phyloP scores from a whole-genome alignment of 1,140 invertebrate species.

The Myzus persicae region DNA sequence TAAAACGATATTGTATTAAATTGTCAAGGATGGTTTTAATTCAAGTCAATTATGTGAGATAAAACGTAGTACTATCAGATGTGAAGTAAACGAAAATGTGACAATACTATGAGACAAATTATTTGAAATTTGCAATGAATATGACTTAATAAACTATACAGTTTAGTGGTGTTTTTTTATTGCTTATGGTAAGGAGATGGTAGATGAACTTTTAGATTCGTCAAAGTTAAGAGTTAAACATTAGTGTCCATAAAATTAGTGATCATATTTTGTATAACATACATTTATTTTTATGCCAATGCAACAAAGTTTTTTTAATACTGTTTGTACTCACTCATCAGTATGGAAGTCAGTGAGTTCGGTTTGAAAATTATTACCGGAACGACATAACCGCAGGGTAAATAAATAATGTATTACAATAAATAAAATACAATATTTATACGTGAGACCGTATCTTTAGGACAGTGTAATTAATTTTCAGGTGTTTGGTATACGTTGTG shows the following conservation, averaged over 20 bases:
- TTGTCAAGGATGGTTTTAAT: not conserved
- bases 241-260: not conserved
- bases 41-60: not conserved
- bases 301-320: not conserved
- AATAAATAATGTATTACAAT: not conserved
- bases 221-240: not conserved
- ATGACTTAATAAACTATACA: not conserved
- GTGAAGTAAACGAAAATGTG: not conserved
- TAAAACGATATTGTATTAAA: not conserved
- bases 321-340: not conserved
- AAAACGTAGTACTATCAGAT: not conserved
- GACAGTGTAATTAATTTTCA: not conserved
- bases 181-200: accelerated
- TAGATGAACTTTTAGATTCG: not conserved
- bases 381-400: not conserved
- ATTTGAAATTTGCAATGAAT: not conserved
- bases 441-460: too few relatives aligned
- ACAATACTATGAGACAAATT: not conserved
- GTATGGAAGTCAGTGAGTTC: too few relatives aligned
- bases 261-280: not conserved
- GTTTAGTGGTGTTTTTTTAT: not conserved
- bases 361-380: not conserved
- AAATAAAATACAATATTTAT: not conserved
- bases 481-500: not conserved
- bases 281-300: not conserved